These are phyloP conservation scores for Tapirus terrestris DNA, from an alignment of 2,113 vertebrate species.

Conservation along the genomic window DNA sequence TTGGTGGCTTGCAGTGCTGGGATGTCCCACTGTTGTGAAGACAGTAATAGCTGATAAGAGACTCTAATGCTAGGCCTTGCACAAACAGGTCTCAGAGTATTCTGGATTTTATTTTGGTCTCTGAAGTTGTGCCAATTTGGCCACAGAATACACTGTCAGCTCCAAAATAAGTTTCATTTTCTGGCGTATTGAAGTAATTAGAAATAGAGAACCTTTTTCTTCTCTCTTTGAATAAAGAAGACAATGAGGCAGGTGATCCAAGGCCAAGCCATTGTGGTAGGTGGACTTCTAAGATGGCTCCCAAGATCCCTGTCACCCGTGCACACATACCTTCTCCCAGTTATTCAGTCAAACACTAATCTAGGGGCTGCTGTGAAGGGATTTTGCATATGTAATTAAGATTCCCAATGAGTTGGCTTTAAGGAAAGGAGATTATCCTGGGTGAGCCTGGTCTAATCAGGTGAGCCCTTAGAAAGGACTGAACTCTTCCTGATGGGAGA, in stretches of 20 bases:
- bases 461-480: background rate
- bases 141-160: constrained; percentile 19
- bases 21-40: background rate
- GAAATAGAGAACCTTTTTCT: constrained; percentile 34
- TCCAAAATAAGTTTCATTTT: constrained; percentile 57
- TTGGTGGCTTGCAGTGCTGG: background rate
- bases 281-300: background rate
- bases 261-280: background rate
- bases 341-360: background rate
- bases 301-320: rapidly evolving
- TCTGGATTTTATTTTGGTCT: constrained; percentile 30
- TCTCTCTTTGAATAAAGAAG: constrained; percentile 25
- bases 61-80: rapidly evolving
- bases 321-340: background rate
- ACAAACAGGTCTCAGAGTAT: background rate
- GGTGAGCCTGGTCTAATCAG: background rate
- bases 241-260: background rate
- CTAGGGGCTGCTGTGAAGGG: background rate
- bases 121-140: constrained; percentile 67
- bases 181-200: constrained; percentile 74
- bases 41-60: background rate
- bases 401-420: background rate
- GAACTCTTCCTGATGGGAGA: background rate
- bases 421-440: background rate
- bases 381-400: background rate